These are phyloP conservation scores for Microctonus aethiopoides DNA, from an alignment of 2,888 invertebrate genomes.

Conservation along the genomic window DNA sequence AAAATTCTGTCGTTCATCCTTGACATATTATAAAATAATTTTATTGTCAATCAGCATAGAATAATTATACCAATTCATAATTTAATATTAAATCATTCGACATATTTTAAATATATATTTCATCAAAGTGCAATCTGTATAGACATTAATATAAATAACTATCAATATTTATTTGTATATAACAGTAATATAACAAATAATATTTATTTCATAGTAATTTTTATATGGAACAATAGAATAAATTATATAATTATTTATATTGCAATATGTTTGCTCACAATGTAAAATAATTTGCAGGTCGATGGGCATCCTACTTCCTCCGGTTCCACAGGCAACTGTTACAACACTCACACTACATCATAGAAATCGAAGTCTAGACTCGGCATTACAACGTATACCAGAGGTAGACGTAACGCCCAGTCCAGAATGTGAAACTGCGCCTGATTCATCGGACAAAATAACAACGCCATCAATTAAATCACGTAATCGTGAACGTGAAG, in stretches of 20 bases:
- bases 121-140: background rate
- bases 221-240: background rate
- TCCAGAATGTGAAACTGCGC: conserved; percentile 71
- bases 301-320: conserved; percentile 75
- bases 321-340: conserved; percentile 71
- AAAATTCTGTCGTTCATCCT: background rate
- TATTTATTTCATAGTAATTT: no score
- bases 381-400: conserved; percentile 88
- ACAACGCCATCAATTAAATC: conserved; percentile 50
- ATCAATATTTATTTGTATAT: no score
- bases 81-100: background rate
- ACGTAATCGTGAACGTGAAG: conserved; percentile 70
- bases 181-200: no score
- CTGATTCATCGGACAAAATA: conserved; percentile 46
- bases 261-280: background rate
- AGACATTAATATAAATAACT: no score
- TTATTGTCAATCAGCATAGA: background rate
- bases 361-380: conserved; percentile 90
- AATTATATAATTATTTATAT: no score
- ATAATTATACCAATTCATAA: background rate
- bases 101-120: background rate
- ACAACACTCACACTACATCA: conserved; percentile 71
- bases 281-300: conserved; percentile 67
- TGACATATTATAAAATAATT: background rate
- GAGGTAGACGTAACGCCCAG: conserved; percentile 82